A percentile compares a stretch with the other conserved stretches of the same genome.
These are phyloP conservation scores for Ganaspis brasiliensis DNA, from an alignment of 2,888 invertebrate species.

Conservation along the genomic window DNA sequence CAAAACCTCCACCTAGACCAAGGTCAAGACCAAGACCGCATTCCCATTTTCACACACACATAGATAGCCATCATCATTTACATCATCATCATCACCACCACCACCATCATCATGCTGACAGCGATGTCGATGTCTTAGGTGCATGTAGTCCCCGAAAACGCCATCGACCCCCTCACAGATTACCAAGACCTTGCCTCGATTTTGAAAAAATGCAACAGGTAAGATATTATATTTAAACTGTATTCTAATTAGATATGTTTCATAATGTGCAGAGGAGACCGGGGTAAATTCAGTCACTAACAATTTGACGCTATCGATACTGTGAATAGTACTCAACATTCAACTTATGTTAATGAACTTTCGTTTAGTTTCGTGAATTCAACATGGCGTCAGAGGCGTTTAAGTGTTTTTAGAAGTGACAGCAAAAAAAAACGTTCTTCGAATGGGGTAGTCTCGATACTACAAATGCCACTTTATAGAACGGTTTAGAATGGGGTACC, in stretches of 20 bases:
- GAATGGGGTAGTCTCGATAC: too few species aligned
- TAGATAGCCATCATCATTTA: slow-evolving; percentile 80
- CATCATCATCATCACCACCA: slow-evolving; percentile 65
- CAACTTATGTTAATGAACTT: too few species aligned
- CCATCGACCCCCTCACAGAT: slow-evolving; percentile 78
- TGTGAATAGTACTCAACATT: too few species aligned
- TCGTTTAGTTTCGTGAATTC: too few species aligned
- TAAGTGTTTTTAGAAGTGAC: too few species aligned
- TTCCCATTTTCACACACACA: slow-evolving; percentile 75
- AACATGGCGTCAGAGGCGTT: too few species aligned
- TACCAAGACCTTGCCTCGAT: slow-evolving; percentile 94
- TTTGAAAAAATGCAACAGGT: slow-evolving; percentile 99
- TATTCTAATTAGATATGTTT: not conserved
- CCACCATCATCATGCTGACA: slow-evolving; percentile 68
- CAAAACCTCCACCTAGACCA: slow-evolving; percentile 70
- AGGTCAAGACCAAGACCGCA: slow-evolving; percentile 81
- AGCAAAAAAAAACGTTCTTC: too few species aligned
- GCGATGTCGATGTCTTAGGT: slow-evolving; percentile 81
- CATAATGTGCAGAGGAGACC: too few species aligned
- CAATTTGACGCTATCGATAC: too few species aligned
- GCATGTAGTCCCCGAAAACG: slow-evolving; percentile 84
- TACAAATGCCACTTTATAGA: too few species aligned
- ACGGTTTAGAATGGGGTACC: too few species aligned
- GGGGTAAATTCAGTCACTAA: too few species aligned
- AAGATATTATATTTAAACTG: slow-evolving; percentile 70